Base-by-base conservation (phyloP, 30 jellyfish, hydroid and myxozoan genomes). In the Hydractinia symbiolongicarpus region DNA sequence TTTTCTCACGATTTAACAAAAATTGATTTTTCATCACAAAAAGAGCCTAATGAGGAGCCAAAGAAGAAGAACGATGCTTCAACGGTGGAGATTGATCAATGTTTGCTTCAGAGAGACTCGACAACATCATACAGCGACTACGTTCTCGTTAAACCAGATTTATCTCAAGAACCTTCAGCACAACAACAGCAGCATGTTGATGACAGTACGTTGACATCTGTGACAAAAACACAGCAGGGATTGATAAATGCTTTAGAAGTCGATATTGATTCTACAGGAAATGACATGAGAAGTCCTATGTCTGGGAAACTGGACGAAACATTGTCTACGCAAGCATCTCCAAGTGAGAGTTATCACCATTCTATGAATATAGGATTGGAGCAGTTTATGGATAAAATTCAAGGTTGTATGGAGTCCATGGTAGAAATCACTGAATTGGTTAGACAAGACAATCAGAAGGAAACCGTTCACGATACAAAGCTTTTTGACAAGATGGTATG, bases 351-450 rank as follows among this genome's bases (percentile, higher is more conserved):
- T 6, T 64, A 6, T 51, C 40, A 44, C 9, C 74, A 50, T 14
- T 0, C 13, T 21, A 8, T 14, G 15, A 67, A 74, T 79, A 86
- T 90, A 55, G 95, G 94, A 80, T 79, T 91, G 89, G 95, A 91
- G 53, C 88, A 83, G 21, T 91, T 91, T 61, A 81, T 83, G 60
- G 74, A 51, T 20, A 79, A 91, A 52, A 80, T 87, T 6, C 88
- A 90, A 54, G 52, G 56, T 61, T 86, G 98, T 66, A 71, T 91
- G 73, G 89, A 51, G 30, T 89, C 97, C 5, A 89, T 89, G 97
- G 53, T 75, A 51, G 81, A 73, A 21, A 89, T 89, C 53, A 72
- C 84, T 40, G 73, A 71, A 66, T 40, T 84, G 69, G 57, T 79
- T 5, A 78, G 10, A 15, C 78, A 57, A 17, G 69, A 74, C 51